phyloP scores from a whole-genome alignment of 1,140 invertebrate species.

The Apis laboriosa region DNA sequence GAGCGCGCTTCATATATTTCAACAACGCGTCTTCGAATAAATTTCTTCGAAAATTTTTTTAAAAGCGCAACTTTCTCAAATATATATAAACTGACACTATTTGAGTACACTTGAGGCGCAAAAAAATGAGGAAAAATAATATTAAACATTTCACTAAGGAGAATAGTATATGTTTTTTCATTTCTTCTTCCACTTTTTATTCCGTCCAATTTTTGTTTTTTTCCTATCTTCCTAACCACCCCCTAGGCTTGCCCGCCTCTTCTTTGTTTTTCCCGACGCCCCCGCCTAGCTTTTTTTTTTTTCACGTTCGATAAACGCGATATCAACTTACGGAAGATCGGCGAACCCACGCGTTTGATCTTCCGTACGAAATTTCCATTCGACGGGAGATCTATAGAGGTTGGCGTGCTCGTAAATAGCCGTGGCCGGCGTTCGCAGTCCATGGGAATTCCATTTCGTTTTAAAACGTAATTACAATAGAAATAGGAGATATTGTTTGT shows the following conservation, averaged over 20 bases:
- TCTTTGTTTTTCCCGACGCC: slow-evolving; percentile 10
- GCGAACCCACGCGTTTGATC: slow-evolving; percentile 23
- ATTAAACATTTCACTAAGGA: too few species aligned
- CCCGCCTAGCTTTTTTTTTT: neutral
- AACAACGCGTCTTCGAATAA: too few species aligned
- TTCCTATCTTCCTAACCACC: too few species aligned
- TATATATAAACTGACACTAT: too few species aligned
- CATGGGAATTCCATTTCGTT: slow-evolving; percentile 29
- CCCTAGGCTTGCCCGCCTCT: neutral
- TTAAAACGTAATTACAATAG: slow-evolving; percentile 46
- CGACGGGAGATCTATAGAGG: slow-evolving; percentile 6
- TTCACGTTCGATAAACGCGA: slow-evolving; percentile 28
- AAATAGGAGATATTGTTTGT: slow-evolving; percentile 52
- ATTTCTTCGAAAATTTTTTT: too few species aligned
- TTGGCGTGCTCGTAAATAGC: slow-evolving; percentile 11
- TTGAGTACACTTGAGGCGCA: too few species aligned
- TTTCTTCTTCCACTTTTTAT: neutral
- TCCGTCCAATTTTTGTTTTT: neutral
- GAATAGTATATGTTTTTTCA: neutral
- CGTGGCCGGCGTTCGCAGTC: neutral
- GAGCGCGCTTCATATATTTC: too few species aligned
- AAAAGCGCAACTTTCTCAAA: too few species aligned
- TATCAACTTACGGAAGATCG: slow-evolving; percentile 32
- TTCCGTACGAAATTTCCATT: slow-evolving; percentile 33
- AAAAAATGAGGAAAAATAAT: too few species aligned